phyloP scores from a whole-genome alignment of 2,113 vertebrate genomes.

The Poeciliopsis occidentalis region DNA sequence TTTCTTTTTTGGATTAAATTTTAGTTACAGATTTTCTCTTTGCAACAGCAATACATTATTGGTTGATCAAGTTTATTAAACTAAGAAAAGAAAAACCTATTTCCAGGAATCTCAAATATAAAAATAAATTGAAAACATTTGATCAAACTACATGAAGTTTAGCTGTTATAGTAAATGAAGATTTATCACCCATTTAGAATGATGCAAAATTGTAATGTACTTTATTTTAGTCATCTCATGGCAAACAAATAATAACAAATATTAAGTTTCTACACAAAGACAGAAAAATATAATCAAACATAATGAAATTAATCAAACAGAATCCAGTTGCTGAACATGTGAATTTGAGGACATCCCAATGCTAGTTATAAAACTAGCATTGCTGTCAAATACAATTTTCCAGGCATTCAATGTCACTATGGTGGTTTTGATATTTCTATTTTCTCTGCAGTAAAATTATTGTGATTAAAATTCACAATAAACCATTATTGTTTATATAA shows the following conservation, averaged over 20 bases:
- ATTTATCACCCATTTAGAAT: background rate
- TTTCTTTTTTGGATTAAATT: slow-evolving; percentile 9
- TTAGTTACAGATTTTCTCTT: background rate
- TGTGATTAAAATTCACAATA: background rate
- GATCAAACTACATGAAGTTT: background rate
- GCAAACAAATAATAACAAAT: background rate
- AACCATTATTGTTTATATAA: background rate
- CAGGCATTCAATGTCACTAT: background rate
- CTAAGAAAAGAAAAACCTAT: background rate
- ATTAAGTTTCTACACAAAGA: background rate
- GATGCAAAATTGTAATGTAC: background rate
- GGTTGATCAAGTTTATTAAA: background rate
- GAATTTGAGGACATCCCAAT: background rate
- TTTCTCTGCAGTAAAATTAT: background rate
- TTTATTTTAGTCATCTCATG: background rate
- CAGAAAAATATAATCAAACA: background rate
- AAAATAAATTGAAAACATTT: background rate
- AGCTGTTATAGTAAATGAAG: background rate
- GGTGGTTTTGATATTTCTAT: background rate
- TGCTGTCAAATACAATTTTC: no score
- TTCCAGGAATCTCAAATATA: background rate
- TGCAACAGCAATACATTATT: background rate
- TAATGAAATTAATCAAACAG: background rate
- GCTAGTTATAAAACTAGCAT: no score
- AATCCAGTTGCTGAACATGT: background rate